Evolutionary conservation across 1,140 invertebrate species (phyloP), one percentile per base, ranked within the genome.

Genomic region (Pogonomyrmex barbatus): DNA sequence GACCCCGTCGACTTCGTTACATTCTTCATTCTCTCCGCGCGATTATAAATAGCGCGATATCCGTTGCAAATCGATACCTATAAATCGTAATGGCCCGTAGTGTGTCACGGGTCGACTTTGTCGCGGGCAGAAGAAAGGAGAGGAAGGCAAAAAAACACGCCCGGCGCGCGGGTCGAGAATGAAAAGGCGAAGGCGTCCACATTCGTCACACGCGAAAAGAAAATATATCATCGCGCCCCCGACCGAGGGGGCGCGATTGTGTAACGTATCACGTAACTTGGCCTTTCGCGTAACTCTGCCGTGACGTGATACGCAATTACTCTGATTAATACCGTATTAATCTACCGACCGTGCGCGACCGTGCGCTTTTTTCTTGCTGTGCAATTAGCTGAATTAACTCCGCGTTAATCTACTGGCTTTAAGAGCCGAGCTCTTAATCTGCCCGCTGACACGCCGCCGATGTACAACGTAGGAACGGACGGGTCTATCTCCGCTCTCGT

Each of bases 201-300:
- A 54, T 82, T 87, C 76, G 89, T 90, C 89, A 90, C 89, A 90
- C 89, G 89, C 89, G 88, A 90, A 42, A 68, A 45, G 76, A 71
- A 77, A 76, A 90, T 90, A 82, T 67, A 89, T 90, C 88, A 90
- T 76, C 62, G 70, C 10, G 24, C 12, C 4, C 14, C 9, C 39
- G 4, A 36, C 6, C 17, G 33, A 12, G n/a, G 8, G 42, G 78
- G 68, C 45, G 42, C 79, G 85, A 39, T 47, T 52, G 56, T 17
- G 17, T 76, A 87, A 90, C 62, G 62, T 77, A 76, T 86, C 77
- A 30, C 24, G 39, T 17, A 42, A 8, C 33, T 24, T 24, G 24
- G 24, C 17, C 78, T 24, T 47, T 84, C 68, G 4, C 5, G 75
- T 86, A 81, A 85, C 50, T 68, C 12, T 14, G 42, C 1, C 17